Evolutionary conservation across 1,140 invertebrate species (phyloP), one percentile per base, ranked within the genome.

Genomic region (Harpegnathos saltator): DNA sequence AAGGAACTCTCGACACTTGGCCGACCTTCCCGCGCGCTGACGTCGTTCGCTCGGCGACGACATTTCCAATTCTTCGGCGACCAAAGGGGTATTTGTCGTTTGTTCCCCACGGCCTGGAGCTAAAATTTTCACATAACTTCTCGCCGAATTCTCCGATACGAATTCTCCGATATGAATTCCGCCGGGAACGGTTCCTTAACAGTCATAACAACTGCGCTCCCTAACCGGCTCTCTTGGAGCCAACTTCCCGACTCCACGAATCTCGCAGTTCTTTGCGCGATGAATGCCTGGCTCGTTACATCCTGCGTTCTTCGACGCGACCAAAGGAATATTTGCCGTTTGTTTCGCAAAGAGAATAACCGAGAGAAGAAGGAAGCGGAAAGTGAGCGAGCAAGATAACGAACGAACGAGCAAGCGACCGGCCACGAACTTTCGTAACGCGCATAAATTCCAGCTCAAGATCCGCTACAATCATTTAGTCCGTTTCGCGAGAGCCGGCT

Each of bases 401-500:
- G 38, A 44, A 9, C 4, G 9, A 44, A 9, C 9, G 62, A 65
- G 33, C 62, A 19, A 77, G 24, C 63, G n/a, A 62, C n/a, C n/a
- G 12, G 26, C 14, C 26, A 22, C 63, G 38, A 65, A 29, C 75
- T 48, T 71, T 58, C 63, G 63, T 58, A 65, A 58, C 22, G 54
- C 9, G 17, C 24, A 69, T 69, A 71, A 71, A 80, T 80, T 80
- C 52, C 69, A 22, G 2, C 22, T n/a, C 24, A 22, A 26, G 75
- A 69, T 80, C 33, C 33, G 58, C 71, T 71, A 80, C 54, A 22
- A 80, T 80, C 52, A 80, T 80, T 80, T 80, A 48, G 63, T 22
- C 56, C 14, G 19, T 78, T 69, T 33, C 14, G 14, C 63, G 50
- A 26, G n/a, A n/a, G n/a, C 50, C 15, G 63, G 63, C 22, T 71